phyloP scores from a whole-genome alignment of 2,797 vertebrate genomes.

The Cyclopterus lumpus region DNA sequence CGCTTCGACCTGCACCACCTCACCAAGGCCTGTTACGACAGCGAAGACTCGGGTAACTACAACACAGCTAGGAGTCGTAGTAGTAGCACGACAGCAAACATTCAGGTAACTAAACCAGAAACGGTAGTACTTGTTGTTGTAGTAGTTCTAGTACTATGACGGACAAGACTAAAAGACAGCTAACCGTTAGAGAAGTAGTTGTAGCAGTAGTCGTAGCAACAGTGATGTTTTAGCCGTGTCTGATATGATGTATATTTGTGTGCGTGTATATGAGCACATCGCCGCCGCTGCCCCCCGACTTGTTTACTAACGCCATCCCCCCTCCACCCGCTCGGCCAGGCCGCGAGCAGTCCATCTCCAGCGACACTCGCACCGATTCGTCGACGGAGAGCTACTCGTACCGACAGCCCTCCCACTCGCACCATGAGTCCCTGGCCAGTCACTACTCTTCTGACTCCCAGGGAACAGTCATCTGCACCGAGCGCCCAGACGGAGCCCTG shows the following conservation, averaged over 20 bases:
- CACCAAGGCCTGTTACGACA: constrained; percentile 91
- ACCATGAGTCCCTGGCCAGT: constrained; percentile 93
- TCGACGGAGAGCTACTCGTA: constrained; percentile 94
- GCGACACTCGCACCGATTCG: constrained; percentile 96
- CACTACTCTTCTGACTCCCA: constrained; percentile 96
- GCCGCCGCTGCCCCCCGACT: not conserved
- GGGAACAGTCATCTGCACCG: constrained; percentile 90
- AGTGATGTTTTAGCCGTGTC: not conserved
- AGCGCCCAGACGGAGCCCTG: constrained; percentile 83
- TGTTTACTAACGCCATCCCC: constrained; percentile 15
- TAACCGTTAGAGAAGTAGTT: constrained; percentile 8
- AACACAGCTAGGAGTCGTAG: constrained; percentile 74
- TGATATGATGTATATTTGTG: constrained; percentile 8
- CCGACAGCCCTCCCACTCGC: constrained; percentile 81
- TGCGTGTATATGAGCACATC: not conserved
- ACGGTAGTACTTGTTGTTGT: constrained; percentile 24
- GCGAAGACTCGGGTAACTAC: constrained; percentile 94
- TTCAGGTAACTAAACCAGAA: constrained; percentile 63
- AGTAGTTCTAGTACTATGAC: constrained; percentile 49
- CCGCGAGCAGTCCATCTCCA: constrained; percentile 95
- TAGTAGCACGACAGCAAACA: constrained; percentile 67
- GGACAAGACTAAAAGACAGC: constrained; percentile 15
- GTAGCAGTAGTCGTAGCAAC: not conserved
- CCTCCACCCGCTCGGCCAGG: constrained; percentile 73
- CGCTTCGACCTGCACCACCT: constrained; percentile 89